phyloP scores from a whole-genome alignment of 2,888 invertebrate species.

The Campopleginae sp. region DNA sequence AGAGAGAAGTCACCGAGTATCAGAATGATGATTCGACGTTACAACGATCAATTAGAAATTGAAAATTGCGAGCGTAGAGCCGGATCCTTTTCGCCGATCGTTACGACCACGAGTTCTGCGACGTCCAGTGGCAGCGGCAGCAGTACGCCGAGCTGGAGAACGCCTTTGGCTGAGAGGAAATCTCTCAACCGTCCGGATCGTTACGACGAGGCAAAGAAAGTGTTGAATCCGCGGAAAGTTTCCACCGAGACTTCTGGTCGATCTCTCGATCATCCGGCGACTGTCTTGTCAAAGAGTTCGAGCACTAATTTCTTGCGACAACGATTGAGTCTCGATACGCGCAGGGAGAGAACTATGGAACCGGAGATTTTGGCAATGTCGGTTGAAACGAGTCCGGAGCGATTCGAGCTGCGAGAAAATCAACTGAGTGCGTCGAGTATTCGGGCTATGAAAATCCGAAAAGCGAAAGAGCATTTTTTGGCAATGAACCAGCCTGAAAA shows the following conservation, averaged over 20 bases:
- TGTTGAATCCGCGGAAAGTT: constrained; percentile 64
- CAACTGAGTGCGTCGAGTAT: constrained; percentile 7
- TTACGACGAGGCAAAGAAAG: constrained; percentile 84
- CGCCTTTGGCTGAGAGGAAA: constrained; percentile 87
- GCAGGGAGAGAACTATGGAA: constrained; percentile 28
- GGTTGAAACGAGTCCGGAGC: background rate
- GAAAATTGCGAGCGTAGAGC: constrained; percentile 18
- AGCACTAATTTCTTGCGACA: constrained; percentile 85
- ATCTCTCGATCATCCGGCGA: constrained; percentile 7
- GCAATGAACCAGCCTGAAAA: constrained; percentile 80
- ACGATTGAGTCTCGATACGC: constrained; percentile 78
- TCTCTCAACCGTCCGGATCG: constrained; percentile 85
- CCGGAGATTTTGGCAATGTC: constrained; percentile 25
- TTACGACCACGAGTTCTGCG: constrained; percentile 25
- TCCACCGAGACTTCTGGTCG: constrained; percentile 11
- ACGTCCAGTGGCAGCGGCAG: constrained; percentile 86
- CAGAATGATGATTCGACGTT: constrained; percentile 89
- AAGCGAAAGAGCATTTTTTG: constrained; percentile 90
- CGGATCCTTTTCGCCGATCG: constrained; percentile 23
- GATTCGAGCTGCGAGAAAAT: constrained; percentile 7
- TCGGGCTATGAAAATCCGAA: constrained; percentile 78
- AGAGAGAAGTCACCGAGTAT: constrained; percentile 90
- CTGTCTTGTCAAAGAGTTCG: constrained; percentile 86
- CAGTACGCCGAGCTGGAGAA: constrained; percentile 88
- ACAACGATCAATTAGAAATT: constrained; percentile 85